Evolutionary conservation across 1,140 invertebrate species (phyloP).

Genomic region (Leptinotarsa lineolata): DNA sequence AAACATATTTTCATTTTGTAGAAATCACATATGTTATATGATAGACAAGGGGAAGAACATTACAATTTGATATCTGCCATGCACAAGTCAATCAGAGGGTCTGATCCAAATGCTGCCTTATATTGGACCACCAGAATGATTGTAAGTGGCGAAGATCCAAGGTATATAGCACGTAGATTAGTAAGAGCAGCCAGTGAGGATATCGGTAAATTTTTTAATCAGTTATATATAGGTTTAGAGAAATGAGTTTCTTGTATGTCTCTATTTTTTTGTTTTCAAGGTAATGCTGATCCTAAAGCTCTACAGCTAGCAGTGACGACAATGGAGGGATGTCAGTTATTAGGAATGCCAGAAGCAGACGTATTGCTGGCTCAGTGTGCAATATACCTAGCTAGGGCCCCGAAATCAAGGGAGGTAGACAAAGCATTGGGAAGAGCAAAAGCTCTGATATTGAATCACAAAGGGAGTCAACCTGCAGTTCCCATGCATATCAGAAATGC

Average conservation of each 20-base stretch:
- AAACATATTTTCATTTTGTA: constrained; percentile 53
- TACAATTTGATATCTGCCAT: constrained; percentile 83
- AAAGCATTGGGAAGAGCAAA: constrained; percentile 68
- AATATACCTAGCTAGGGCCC: constrained; percentile 74
- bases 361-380: constrained; percentile 77
- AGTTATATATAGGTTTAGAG: too few species aligned
- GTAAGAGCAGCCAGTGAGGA: constrained; percentile 80
- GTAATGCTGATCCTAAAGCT: constrained; percentile 62
- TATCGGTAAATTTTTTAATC: constrained; percentile 47
- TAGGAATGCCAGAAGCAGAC: constrained; percentile 83
- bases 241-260: not conserved
- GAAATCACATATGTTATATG: constrained; percentile 75
- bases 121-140: constrained; percentile 85
- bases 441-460: constrained; percentile 61
- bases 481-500: constrained; percentile 80
- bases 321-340: constrained; percentile 77
- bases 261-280: constrained; percentile 44
- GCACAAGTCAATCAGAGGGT: constrained; percentile 84
- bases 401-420: constrained; percentile 76
- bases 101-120: constrained; percentile 78
- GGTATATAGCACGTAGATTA: constrained; percentile 79
- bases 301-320: constrained; percentile 70
- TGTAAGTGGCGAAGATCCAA: constrained; percentile 79
- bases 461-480: constrained; percentile 73
- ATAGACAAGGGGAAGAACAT: constrained; percentile 80